phyloP scores from a whole-genome alignment of 2,113 vertebrate genomes.

The Etia nguti region DNA sequence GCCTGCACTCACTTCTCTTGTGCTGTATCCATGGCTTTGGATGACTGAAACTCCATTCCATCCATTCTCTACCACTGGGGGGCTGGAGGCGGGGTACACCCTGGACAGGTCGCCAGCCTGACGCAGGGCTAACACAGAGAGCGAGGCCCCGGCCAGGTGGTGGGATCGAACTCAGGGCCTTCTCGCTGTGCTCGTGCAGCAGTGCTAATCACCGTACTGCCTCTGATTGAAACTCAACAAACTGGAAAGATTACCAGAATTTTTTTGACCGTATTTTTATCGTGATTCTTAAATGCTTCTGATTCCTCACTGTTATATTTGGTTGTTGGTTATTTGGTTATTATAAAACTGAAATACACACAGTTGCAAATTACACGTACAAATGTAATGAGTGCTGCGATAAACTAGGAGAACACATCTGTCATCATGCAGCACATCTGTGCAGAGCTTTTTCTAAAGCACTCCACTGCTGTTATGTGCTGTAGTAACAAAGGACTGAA shows the following conservation, averaged over 20 bases:
- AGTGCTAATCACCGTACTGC: background rate
- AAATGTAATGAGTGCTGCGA: background rate
- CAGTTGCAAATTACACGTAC: background rate
- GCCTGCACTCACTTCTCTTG: too few relatives aligned
- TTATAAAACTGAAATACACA: background rate
- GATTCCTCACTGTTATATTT: background rate
- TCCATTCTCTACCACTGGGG: too few relatives aligned
- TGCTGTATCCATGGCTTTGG: too few relatives aligned
- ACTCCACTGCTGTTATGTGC: background rate
- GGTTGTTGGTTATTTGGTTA: too few relatives aligned
- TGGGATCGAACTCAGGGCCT: background rate
- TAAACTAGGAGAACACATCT: background rate
- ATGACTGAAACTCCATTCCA: too few relatives aligned
- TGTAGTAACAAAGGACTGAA: background rate
- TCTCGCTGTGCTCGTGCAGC: background rate
- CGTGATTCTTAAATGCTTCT: background rate
- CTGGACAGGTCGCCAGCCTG: too few relatives aligned
- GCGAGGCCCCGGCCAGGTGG: background rate
- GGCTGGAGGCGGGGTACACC: background rate
- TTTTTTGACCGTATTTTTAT: background rate
- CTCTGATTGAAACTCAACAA: too few relatives aligned
- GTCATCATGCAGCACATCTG: background rate
- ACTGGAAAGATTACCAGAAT: background rate
- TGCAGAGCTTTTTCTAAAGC: fast-evolving
- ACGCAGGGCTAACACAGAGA: background rate